A percentile compares a stretch with the other conserved stretches of the same genome.
Evolutionary conservation across 1,140 invertebrate species (phyloP).

Genomic region (Zaprionus inermis): DNA sequence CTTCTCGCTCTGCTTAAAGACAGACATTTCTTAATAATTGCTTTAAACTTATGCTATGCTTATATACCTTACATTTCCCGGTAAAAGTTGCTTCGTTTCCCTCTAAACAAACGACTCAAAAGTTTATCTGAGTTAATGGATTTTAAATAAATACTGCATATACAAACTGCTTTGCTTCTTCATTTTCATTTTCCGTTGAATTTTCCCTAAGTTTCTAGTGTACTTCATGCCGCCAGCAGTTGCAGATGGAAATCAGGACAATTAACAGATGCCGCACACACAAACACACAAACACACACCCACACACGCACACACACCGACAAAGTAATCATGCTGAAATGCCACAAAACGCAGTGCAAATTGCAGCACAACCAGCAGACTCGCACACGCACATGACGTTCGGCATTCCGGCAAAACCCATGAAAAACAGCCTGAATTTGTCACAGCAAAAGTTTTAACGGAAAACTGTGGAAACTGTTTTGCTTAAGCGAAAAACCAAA

Average conservation of each 20-base stretch:
- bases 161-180: conserved; percentile 10
- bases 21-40: too few species aligned
- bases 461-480: conserved; percentile 44
- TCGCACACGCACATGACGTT: conserved; percentile 6
- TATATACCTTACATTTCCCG: too few species aligned
- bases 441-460: conserved; percentile 24
- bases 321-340: conserved; percentile 45
- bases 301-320: neutral
- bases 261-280: conserved; percentile 31
- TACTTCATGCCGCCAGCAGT: conserved; percentile 23
- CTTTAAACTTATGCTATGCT: neutral
- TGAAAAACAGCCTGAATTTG: conserved; percentile 14
- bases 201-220: conserved; percentile 26
- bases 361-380: conserved; percentile 29
- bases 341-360: conserved; percentile 42
- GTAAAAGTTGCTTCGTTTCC: neutral
- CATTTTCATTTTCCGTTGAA: conserved; percentile 39
- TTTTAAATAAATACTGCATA: neutral
- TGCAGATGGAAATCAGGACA: conserved; percentile 39
- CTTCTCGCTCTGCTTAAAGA: too few species aligned
- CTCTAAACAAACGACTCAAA: neutral
- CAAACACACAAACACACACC: conserved; percentile 1
- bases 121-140: conserved; percentile 10
- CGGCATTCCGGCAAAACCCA: conserved; percentile 7
- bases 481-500: conserved; percentile 12